Base-by-base conservation (phyloP, 2,888 invertebrate genomes). In the Pterostichus madidus region DNA sequence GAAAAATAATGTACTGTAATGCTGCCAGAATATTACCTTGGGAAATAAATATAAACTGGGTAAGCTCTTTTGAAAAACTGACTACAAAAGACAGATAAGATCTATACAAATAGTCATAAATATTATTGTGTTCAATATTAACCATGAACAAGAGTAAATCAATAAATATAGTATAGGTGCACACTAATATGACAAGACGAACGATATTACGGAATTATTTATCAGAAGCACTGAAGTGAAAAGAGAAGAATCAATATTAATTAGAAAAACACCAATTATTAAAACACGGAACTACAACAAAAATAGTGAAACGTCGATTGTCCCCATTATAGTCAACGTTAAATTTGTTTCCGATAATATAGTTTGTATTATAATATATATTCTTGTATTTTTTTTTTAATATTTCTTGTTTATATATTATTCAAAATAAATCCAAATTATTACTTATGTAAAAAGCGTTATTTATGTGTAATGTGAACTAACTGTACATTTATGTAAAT, bases 301-400 rank as follows among this genome's bases (percentile, higher is more conserved):
- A 61, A 68, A 79, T 44, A 61, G 59, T 44, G 80, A 73, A 80
- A 80, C 80, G 80, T 73, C 56, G 80, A 80, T 80, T 80, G 80
- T 80, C 80, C 80, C 71, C 71, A 80, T 80, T 80, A 80, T 80
- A 80, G 80, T 80, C 80, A 80, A 80, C 73, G 80, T 80, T 77
- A 64, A 53, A 79, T 79, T 79, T 68, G 49, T 79, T 79, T 79
- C 61, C 79, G 79, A 68, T 79, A 79, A 64, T 77, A 77, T 77
- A 77, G 56, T 77, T 56, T 56, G 77, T 56, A 56, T 77, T 56
- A 71, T 71, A 56, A 77, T 77, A 77, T 77, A 77, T 77, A 75
- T 77, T 77, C 56, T 77, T 17, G 53, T 53, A 56, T 77, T 56
- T 77, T 77, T 56, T 77, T 39, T 39, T 77, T 77, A 53, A 56